Conservation (phyloP, 2,797 vertebrate genomes). For the Poecilia gillii region DNA sequence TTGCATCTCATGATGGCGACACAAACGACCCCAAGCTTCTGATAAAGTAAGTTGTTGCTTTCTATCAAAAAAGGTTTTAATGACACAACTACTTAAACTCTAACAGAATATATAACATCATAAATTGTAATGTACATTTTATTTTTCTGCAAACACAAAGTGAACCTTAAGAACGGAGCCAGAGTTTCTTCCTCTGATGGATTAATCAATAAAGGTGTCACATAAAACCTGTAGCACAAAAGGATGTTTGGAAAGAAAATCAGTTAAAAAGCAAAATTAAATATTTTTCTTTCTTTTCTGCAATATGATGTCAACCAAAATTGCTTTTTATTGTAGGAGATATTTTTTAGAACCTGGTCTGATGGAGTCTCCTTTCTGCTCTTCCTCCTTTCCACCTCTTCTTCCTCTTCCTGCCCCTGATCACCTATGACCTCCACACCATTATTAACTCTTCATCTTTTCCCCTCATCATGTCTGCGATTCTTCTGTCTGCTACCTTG, state of each 20-base stretch:
- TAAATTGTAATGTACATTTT: neutral
- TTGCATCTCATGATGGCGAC: neutral
- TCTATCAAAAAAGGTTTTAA: too few relatives aligned
- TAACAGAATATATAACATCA: neutral
- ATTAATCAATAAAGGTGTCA: too few relatives aligned
- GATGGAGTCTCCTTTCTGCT: neutral
- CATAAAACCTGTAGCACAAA: too few relatives aligned
- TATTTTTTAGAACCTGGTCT: too few relatives aligned
- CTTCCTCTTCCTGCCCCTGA: neutral
- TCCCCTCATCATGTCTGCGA: neutral
- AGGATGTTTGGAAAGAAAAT: neutral
- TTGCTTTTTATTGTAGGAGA: too few relatives aligned
- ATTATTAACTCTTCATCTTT: neutral
- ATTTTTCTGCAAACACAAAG: neutral
- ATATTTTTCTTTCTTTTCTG: neutral
- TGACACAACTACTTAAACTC: neutral
- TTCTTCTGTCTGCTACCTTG: neutral
- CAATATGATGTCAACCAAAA: neutral
- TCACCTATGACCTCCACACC: slow-evolving; percentile 1
- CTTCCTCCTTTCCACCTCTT: neutral
- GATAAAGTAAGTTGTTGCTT: neutral
- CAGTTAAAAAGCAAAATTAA: neutral
- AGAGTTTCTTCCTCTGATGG: neutral
- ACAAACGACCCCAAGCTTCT: too few relatives aligned
- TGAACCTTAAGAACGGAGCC: neutral